phyloP scores from a whole-genome alignment of 2,113 vertebrate genomes.

The Progne subis region DNA sequence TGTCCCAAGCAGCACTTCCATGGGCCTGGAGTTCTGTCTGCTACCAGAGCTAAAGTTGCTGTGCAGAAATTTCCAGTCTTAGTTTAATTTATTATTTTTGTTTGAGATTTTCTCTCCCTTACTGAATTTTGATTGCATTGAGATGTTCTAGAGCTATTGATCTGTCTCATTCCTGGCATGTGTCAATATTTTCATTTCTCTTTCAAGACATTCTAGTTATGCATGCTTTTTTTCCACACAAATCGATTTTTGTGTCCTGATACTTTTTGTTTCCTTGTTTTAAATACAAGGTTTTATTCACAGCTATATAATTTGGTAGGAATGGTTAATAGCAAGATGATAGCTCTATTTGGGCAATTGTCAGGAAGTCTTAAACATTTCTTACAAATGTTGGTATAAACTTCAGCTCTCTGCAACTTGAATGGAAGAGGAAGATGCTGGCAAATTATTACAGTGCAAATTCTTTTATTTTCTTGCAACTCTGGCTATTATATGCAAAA shows the following conservation, averaged over 20 bases:
- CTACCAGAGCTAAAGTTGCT: background rate
- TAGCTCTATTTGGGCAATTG: background rate
- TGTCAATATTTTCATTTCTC: background rate
- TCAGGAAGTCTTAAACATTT: background rate
- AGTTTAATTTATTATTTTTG: background rate
- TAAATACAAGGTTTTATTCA: background rate
- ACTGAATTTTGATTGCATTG: background rate
- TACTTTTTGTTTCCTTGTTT: background rate
- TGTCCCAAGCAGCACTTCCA: fast-evolving
- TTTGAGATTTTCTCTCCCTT: background rate
- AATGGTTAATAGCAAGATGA: background rate
- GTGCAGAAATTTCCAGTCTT: background rate
- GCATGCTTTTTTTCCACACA: background rate
- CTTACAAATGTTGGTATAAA: background rate
- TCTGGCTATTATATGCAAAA: background rate
- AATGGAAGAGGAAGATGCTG: background rate
- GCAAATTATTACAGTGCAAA: background rate
- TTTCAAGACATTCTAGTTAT: background rate
- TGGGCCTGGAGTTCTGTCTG: background rate
- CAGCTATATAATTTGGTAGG: background rate
- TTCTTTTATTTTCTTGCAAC: background rate
- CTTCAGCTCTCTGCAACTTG: background rate
- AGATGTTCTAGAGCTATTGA: background rate
- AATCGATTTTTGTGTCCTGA: background rate
- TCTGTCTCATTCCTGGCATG: background rate